These are phyloP conservation scores for Pantherophis alleghaniensis DNA, from an alignment of 2,797 vertebrate genomes.

Conservation along the genomic window DNA sequence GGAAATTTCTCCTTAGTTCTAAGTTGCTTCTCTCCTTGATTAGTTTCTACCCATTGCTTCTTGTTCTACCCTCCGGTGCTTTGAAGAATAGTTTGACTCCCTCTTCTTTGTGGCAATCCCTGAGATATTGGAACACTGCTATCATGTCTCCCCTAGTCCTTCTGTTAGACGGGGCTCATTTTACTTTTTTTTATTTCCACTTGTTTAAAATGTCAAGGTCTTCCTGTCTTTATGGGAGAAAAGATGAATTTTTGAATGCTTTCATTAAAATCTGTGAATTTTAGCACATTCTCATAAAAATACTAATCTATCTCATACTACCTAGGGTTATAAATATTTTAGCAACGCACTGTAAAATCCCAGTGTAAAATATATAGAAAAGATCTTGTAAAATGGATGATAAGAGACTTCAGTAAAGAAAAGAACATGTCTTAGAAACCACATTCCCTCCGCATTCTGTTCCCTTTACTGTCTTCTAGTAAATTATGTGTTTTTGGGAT, in stretches of 20 bases:
- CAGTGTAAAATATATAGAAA: neutral
- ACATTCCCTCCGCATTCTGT: neutral
- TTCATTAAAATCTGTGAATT: neutral
- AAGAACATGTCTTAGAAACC: neutral
- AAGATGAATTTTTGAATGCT: neutral
- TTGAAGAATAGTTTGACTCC: too few species aligned
- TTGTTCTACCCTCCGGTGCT: too few species aligned
- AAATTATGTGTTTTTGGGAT: neutral
- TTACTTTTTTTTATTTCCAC: neutral
- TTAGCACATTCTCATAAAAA: neutral
- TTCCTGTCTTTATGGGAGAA: neutral
- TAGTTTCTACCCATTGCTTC: too few species aligned
- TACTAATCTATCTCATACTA: neutral
- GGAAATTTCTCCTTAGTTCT: too few species aligned
- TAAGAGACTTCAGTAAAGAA: neutral
- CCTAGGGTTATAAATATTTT: neutral
- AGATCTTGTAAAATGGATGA: neutral
- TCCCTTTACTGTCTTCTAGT: neutral
- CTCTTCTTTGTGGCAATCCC: too few species aligned
- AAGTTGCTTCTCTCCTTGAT: too few species aligned
- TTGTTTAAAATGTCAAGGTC: neutral
- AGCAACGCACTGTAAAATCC: neutral
- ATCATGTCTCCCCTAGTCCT: too few species aligned
- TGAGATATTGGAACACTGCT: too few species aligned
- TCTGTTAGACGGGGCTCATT: neutral